These are phyloP conservation scores for Anguilla anguilla DNA, from an alignment of 2,797 vertebrate genomes.

Conservation along the genomic window DNA sequence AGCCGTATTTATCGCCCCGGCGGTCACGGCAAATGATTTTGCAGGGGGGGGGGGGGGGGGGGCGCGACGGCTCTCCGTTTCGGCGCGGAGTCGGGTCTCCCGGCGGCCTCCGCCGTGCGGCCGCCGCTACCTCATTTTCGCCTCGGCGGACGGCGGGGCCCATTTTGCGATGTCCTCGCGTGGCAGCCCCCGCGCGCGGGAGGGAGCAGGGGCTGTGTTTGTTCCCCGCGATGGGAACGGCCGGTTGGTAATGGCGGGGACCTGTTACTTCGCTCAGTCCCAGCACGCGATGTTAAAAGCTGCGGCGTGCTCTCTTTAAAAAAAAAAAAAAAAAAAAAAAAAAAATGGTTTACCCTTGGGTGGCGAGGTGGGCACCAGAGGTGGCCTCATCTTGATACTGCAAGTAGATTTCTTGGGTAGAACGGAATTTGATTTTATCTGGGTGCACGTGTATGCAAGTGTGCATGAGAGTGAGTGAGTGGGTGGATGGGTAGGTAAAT, in stretches of 20 bases:
- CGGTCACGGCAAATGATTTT: conserved; percentile 46
- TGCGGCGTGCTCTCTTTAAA: not conserved
- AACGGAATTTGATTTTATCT: not conserved
- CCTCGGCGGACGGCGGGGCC: not conserved
- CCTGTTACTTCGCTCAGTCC: not conserved
- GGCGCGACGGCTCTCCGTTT: not conserved
- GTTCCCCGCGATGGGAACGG: not conserved
- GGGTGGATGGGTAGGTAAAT: conserved; percentile 5
- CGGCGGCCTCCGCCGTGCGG: conserved; percentile 31
- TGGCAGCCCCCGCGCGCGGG: not conserved
- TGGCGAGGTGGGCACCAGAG: not conserved
- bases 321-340: not conserved
- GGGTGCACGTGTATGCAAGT: conserved; percentile 4
- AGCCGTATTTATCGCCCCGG: conserved; percentile 50
- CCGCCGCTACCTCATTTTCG: conserved; percentile 15
- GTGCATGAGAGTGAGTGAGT: conserved; percentile 38
- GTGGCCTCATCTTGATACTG: not conserved
- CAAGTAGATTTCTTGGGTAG: not conserved
- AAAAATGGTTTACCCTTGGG: not conserved
- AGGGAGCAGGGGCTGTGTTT: not conserved
- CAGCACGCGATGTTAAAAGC: not conserved
- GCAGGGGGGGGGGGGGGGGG: too few species aligned
- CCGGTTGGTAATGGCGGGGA: not conserved
- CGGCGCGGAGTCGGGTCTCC: conserved; percentile 14
- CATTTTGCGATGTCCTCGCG: not conserved